phyloP scores from a whole-genome alignment of 2,888 invertebrate species.

The Drosophila setosimentum region DNA sequence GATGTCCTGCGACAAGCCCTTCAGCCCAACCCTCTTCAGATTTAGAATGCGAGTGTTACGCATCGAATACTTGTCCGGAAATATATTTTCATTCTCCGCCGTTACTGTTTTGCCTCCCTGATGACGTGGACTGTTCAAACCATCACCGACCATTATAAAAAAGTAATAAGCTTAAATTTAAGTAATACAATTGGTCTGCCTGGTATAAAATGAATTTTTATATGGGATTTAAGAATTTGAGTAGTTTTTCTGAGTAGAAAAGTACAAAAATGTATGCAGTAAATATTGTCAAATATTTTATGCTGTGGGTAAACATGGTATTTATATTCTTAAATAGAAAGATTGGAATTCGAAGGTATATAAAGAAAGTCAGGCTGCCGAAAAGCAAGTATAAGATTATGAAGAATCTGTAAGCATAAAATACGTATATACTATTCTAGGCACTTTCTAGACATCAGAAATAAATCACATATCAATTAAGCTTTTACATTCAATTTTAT shows the following conservation, averaged over 20 bases:
- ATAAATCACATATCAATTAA: background rate
- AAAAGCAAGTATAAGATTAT: background rate
- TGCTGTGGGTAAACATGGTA: background rate
- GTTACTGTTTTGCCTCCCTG: slow-evolving; percentile 43
- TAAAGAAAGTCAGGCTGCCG: background rate
- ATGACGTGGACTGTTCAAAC: slow-evolving; percentile 60
- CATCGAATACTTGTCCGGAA: slow-evolving; percentile 67
- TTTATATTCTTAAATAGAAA: background rate
- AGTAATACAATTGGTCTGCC: background rate
- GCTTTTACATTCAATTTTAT: slow-evolving; percentile 36
- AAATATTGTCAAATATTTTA: background rate
- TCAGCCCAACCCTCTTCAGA: slow-evolving; percentile 24
- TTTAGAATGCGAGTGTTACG: slow-evolving; percentile 46
- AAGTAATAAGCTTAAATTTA: background rate
- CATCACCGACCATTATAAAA: slow-evolving; percentile 56
- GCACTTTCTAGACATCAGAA: background rate
- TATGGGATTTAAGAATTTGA: background rate
- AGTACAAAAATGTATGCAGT: background rate
- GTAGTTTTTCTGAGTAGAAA: background rate
- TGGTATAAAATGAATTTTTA: background rate
- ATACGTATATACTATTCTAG: background rate
- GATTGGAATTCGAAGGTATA: background rate
- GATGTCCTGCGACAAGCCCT: slow-evolving; percentile 42
- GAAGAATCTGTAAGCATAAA: background rate
- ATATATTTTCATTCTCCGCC: background rate